Evolutionary conservation across 2,888 invertebrate genomes (phyloP), one percentile per base, ranked within the genome.

Genomic region (Nipponacmea schrenckii): DNA sequence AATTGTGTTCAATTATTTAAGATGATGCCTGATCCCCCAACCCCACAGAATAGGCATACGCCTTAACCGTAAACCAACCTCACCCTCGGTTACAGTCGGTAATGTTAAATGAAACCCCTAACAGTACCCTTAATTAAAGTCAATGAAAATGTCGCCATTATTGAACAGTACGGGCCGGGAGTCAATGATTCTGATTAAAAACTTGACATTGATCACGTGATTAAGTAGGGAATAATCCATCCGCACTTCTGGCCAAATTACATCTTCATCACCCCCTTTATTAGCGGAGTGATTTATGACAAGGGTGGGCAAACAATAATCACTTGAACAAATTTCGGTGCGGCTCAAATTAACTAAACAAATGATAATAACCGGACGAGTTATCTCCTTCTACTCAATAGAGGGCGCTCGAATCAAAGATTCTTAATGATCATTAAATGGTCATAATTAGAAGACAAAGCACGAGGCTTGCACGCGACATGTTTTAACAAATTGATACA

Each of bases 381-480:
- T 24, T 20, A 24, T 24, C 20, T 56, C 56, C 20, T 56, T 56
- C n/a, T 20, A 24, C 56, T 39, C 56, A 24, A 20, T 24, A 56
- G 56, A 20, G 20, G 56, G 56, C 56, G 24, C 56, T 56, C 20
- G 39, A 39, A 39, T 39, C 39, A 39, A 39, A 39, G 39, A 39
- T 39, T 39, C 39, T 10, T 56, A 24, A 24, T 56, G 24, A 24
- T 56, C 24, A 56, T 56, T 20, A 56, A 24, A 56, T 56, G 15
- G 24, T 56, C n/a, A 17, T 56, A 56, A 56, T 56, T 20, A 56
- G 56, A 20, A 56, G 56, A 56, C 56, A 56, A 56, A 56, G 24
- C 20, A 56, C 24, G 17, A 24, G 56, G 1, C 56, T 56, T 56
- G 56, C 39, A 39, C 39, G 39, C 39, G 39, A 39, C 39, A 39